Conservation (phyloP, 2,888 invertebrate genomes). For the Nephrotoma flavescens region DNA sequence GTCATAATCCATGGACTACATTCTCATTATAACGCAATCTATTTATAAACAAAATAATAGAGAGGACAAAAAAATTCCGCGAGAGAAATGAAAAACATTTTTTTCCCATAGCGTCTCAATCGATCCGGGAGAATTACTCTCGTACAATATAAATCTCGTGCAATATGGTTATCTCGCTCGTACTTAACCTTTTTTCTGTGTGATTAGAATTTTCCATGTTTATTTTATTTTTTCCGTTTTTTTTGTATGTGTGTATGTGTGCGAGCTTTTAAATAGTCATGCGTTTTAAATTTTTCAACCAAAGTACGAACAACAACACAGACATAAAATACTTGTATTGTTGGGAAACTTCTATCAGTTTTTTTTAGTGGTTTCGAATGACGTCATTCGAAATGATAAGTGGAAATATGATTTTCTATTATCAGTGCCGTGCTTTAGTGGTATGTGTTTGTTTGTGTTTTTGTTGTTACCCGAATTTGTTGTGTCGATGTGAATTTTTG, state of each 20-base stretch:
- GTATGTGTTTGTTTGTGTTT: not conserved
- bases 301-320: not conserved
- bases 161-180: not conserved
- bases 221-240: not conserved
- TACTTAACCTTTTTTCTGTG: not conserved
- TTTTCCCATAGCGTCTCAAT: constrained; percentile 5
- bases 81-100: not conserved
- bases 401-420: not conserved
- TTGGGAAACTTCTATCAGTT: not conserved
- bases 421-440: not conserved
- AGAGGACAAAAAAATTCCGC: not conserved
- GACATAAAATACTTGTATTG: not conserved
- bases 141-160: not conserved
- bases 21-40: not conserved
- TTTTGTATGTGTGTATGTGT: not conserved
- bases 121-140: not conserved
- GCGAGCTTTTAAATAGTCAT: not conserved
- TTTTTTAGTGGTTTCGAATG: constrained; percentile 1
- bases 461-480: not conserved
- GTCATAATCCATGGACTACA: constrained; percentile 1
- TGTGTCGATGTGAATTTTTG: not conserved
- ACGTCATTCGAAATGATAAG: not conserved
- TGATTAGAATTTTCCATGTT: not conserved
- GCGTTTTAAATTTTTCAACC: not conserved
- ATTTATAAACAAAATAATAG: not conserved